Evolutionary conservation across 2,113 vertebrate species (phyloP).

Genomic region (Oncorhynchus nerka): DNA sequence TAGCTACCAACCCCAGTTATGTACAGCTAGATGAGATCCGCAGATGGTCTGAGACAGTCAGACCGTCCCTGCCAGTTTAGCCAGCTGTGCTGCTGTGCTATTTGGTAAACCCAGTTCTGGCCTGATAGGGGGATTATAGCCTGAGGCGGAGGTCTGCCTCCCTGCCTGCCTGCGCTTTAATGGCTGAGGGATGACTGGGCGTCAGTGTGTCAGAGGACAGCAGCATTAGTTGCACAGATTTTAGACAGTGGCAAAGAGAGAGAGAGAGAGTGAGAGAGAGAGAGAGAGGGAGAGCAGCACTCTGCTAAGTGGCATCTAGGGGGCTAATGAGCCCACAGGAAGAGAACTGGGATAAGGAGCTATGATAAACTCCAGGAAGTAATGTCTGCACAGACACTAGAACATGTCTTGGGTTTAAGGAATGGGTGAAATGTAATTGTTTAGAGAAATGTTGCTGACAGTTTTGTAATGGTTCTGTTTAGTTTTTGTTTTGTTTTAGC

Average conservation of each 20-base stretch:
- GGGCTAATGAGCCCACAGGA: slow-evolving; percentile 4
- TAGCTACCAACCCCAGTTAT: slow-evolving; percentile 3
- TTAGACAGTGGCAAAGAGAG: slow-evolving; percentile 31
- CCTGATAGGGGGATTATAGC: slow-evolving; percentile 62
- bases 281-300: slow-evolving; percentile 13
- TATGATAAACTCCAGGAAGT: not conserved
- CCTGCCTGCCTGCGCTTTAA: slow-evolving; percentile 37
- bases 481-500: too few relatives aligned
- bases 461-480: not conserved
- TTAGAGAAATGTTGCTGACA: not conserved
- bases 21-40: slow-evolving; percentile 44
- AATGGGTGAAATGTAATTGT: not conserved
- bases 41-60: slow-evolving; percentile 48
- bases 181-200: slow-evolving; percentile 51
- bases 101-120: slow-evolving; percentile 41
- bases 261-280: not conserved
- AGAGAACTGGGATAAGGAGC: slow-evolving; percentile 1
- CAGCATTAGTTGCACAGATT: slow-evolving; percentile 35
- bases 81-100: slow-evolving; percentile 50
- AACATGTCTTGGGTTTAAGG: too few relatives aligned
- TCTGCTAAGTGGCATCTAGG: slow-evolving; percentile 23
- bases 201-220: slow-evolving; percentile 36
- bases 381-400: not conserved
- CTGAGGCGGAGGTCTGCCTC: slow-evolving; percentile 41
- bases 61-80: slow-evolving; percentile 42